Percentiles rank a stretch among this genome's conserved stretches.
Evolutionary conservation across 2,113 vertebrate species (phyloP).

Genomic region (Gopherus flavomarginatus): DNA sequence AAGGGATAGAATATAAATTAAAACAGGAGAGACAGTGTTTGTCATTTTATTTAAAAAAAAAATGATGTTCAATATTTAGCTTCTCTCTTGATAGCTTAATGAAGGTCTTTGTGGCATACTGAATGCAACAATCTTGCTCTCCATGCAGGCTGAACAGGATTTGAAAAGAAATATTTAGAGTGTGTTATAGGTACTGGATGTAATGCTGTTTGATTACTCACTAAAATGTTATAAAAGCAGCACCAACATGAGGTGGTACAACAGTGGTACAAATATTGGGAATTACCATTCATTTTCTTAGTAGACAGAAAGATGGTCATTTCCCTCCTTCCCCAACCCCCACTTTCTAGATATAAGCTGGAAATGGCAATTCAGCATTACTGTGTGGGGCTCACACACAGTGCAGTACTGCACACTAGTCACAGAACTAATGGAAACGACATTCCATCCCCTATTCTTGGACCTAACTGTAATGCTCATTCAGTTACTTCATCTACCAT

Average conservation of each 20-base stretch:
- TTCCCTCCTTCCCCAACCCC: background rate
- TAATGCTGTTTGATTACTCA: background rate
- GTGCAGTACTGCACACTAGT: background rate
- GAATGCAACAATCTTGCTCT: background rate
- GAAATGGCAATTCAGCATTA: background rate
- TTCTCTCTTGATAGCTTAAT: background rate
- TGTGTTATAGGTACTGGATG: background rate
- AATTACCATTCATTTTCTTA: background rate
- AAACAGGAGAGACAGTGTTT: background rate
- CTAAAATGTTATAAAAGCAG: background rate
- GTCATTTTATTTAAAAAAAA: background rate
- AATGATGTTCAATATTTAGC: background rate
- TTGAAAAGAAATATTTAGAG: background rate
- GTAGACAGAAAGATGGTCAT: background rate
- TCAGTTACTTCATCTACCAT: background rate
- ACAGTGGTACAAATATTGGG: background rate
- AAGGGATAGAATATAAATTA: background rate
- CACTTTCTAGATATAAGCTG: background rate
- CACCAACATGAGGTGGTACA: background rate
- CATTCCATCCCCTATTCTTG: background rate
- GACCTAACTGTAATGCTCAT: background rate
- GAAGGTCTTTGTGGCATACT: background rate
- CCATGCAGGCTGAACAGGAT: background rate
- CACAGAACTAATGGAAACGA: background rate
- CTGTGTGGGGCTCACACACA: background rate